A percentile compares a stretch with the other conserved stretches of the same genome.
Conservation (phyloP, 2,113 vertebrate genomes). For the Antidorcas marsupialis region DNA sequence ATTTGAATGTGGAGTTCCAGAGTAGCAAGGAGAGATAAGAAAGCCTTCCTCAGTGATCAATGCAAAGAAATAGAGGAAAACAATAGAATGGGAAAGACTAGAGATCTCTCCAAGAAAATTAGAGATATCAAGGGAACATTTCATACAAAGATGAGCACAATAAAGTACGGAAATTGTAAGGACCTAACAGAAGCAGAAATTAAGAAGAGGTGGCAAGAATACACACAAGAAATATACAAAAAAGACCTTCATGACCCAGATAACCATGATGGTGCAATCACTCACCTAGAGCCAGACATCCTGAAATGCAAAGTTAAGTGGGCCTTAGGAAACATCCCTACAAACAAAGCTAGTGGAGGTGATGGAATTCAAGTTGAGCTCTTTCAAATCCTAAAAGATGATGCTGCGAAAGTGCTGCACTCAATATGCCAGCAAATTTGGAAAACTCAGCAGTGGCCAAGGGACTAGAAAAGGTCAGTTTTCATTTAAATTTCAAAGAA, state of each 20-base stretch:
- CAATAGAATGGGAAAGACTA: neutral
- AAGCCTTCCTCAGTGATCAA: neutral
- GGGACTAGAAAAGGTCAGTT: neutral
- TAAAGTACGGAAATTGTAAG: neutral
- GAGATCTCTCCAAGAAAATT: neutral
- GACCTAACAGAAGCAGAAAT: neutral
- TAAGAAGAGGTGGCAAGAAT: neutral
- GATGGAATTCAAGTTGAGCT: neutral
- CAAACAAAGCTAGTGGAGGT: neutral
- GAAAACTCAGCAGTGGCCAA: neutral
- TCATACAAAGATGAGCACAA: neutral
- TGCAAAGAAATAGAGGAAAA: neutral
- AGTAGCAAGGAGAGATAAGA: neutral
- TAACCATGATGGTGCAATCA: neutral
- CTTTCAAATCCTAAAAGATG: neutral
- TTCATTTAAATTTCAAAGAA: neutral
- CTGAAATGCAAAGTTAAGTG: neutral
- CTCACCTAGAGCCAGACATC: neutral
- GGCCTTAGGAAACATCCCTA: neutral
- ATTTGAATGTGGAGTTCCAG: neutral
- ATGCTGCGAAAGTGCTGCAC: neutral
- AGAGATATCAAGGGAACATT: neutral
- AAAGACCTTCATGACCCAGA: neutral
- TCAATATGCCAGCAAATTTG: neutral
- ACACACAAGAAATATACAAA: neutral